Conservation (phyloP, 1,140 invertebrate genomes). For the Yoshiicerus persimilis region DNA sequence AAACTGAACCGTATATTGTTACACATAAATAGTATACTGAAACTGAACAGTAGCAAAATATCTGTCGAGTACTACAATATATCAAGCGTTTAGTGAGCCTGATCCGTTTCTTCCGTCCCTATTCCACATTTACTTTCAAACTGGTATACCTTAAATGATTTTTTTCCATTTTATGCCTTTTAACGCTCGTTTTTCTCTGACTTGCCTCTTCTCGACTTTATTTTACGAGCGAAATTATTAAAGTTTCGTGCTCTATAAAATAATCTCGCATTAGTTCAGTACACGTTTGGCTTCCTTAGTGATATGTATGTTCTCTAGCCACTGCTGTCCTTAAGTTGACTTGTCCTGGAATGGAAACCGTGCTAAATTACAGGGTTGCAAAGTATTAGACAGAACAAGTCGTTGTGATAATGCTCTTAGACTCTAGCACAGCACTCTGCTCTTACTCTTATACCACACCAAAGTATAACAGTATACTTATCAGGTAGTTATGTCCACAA, state of each 20-base stretch:
- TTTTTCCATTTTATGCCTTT: conserved; percentile 12
- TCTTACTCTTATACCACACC: neutral
- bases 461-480: neutral
- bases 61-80: too few relatives aligned
- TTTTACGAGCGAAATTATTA: conserved; percentile 27
- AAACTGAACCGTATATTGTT: too few relatives aligned
- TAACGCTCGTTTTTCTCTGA: conserved; percentile 2
- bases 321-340: conserved; percentile 13
- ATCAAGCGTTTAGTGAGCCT: neutral
- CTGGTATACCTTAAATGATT: conserved; percentile 3
- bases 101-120: neutral
- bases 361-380: conserved; percentile 28
- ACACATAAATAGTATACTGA: too few relatives aligned
- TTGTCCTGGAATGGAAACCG: conserved; percentile 11
- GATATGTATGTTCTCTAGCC: neutral
- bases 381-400: conserved; percentile 10
- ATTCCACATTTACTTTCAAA: neutral
- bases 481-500: too few relatives aligned
- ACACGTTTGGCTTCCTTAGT: conserved; percentile 7
- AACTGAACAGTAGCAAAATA: too few relatives aligned
- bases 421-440: neutral
- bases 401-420: neutral
- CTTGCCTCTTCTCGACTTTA: conserved; percentile 4
- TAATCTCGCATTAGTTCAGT: conserved; percentile 25
- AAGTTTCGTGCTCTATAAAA: conserved; percentile 30